These are phyloP conservation scores for Drosophila recens DNA, from an alignment of 2,888 invertebrate genomes.

Conservation along the genomic window DNA sequence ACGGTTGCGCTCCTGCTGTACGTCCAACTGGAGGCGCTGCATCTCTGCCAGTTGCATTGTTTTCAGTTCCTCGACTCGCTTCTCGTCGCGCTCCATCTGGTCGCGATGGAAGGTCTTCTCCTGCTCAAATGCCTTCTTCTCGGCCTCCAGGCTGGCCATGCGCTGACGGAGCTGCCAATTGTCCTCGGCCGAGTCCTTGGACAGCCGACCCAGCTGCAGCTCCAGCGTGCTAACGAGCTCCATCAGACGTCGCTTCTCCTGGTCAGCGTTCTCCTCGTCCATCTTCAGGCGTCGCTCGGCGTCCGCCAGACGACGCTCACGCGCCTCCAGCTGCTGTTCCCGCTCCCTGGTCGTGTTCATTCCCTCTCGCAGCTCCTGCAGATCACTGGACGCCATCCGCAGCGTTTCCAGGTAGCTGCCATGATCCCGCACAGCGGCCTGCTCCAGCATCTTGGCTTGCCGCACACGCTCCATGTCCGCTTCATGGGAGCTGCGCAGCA, in stretches of 20 bases:
- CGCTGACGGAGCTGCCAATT: constrained; percentile 84
- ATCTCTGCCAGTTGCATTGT: constrained; percentile 80
- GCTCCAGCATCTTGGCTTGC: constrained; percentile 84
- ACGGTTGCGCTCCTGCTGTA: constrained; percentile 82
- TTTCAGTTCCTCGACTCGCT: constrained; percentile 83
- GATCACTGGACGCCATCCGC: constrained; percentile 81
- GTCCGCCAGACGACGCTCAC: constrained; percentile 82
- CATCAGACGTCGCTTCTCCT: constrained; percentile 83
- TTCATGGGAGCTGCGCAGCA: constrained; percentile 80
- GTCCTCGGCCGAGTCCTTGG: constrained; percentile 84
- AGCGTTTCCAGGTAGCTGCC: constrained; percentile 83
- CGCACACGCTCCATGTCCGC: constrained; percentile 83
- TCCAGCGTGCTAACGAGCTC: constrained; percentile 84
- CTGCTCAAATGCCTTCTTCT: constrained; percentile 82
- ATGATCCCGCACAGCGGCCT: constrained; percentile 83
- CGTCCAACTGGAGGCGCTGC: constrained; percentile 72
- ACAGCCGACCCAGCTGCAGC: constrained; percentile 79
- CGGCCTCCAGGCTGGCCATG: constrained; percentile 83
- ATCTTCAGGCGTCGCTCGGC: constrained; percentile 80
- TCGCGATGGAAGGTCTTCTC: constrained; percentile 83
- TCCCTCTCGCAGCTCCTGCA: constrained; percentile 81
- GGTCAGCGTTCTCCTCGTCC: constrained; percentile 76
- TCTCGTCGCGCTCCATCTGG: constrained; percentile 83
- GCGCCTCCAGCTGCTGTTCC: constrained; percentile 75
- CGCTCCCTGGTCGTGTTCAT: constrained; percentile 80